Percentiles rank a stretch among this genome's conserved stretches.
Evolutionary conservation across 1,140 invertebrate genomes (phyloP).

Genomic region (Argopecten irradians): DNA sequence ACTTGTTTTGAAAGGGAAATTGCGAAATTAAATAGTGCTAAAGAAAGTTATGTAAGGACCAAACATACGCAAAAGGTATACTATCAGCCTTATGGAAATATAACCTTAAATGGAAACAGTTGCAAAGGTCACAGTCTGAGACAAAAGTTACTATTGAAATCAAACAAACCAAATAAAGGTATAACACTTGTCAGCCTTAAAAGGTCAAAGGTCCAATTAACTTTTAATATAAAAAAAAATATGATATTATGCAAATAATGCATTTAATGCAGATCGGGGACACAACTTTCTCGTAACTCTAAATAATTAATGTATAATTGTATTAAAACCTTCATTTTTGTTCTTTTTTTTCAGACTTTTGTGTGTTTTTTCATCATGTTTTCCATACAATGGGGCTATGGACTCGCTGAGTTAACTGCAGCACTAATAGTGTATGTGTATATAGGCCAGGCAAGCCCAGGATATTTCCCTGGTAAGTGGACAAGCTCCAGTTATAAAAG

Average conservation of each 20-base stretch:
- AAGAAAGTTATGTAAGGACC: too few species aligned
- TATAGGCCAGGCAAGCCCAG: constrained; percentile 94
- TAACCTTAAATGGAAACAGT: too few species aligned
- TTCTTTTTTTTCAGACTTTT: constrained; percentile 82
- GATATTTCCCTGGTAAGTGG: constrained; percentile 90
- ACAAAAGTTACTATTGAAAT: too few species aligned
- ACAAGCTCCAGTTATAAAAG: too few species aligned
- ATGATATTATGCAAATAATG: not conserved
- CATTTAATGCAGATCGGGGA: too few species aligned
- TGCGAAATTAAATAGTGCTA: too few species aligned
- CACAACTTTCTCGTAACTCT: not conserved
- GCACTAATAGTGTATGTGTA: constrained; percentile 94
- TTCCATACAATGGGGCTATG: constrained; percentile 94
- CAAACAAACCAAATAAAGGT: too few species aligned
- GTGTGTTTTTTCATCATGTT: constrained; percentile 94
- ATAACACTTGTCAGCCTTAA: not conserved
- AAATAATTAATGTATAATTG: constrained; percentile 26
- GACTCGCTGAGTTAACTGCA: constrained; percentile 87
- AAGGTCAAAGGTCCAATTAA: too few species aligned
- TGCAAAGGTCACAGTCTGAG: too few species aligned
- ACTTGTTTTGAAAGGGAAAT: too few species aligned
- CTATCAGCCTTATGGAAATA: too few species aligned
- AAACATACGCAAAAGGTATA: too few species aligned
- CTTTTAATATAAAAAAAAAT: not conserved
- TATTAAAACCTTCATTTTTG: constrained; percentile 33